A percentile compares a stretch with the other conserved stretches of the same genome.
Conservation (phyloP, 2,888 invertebrate species). For the Harpalus rufipes region DNA sequence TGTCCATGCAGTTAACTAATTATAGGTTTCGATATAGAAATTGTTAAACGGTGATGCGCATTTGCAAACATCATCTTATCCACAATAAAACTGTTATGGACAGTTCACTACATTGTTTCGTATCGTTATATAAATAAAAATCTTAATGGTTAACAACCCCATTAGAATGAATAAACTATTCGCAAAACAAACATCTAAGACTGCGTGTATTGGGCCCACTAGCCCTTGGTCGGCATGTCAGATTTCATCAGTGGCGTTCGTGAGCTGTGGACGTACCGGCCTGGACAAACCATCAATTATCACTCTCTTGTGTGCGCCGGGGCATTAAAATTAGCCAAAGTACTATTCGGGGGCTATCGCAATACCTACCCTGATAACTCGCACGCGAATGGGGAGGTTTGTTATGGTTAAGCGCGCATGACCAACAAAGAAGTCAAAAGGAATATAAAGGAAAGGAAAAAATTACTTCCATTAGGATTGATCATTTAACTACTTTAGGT, state of each 20-base stretch:
- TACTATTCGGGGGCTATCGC: slow-evolving; percentile 72
- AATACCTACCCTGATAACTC: slow-evolving; percentile 10
- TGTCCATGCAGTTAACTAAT: too few species aligned
- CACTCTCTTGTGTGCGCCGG: slow-evolving; percentile 74
- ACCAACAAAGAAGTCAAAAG: not conserved
- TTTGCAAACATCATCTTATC: too few species aligned
- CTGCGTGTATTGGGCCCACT: slow-evolving; percentile 38
- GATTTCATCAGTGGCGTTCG: slow-evolving; percentile 65
- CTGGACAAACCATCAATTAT: slow-evolving; percentile 73
- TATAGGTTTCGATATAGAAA: too few species aligned
- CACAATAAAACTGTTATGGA: too few species aligned
- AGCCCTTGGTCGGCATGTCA: slow-evolving; percentile 49
- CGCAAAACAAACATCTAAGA: not conserved
- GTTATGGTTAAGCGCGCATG: slow-evolving; percentile 8
- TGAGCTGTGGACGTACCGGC: slow-evolving; percentile 22
- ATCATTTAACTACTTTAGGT: too few species aligned
- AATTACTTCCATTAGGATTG: too few species aligned
- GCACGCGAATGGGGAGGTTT: slow-evolving; percentile 30
- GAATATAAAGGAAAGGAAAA: too few species aligned
- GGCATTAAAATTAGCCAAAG: slow-evolving; percentile 77
- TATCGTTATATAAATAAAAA: not conserved
- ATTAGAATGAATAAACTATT: slow-evolving; percentile 2
- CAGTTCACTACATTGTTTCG: too few species aligned
- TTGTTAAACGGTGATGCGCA: too few species aligned
- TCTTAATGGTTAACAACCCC: not conserved